Evolutionary conservation across 2,888 invertebrate genomes (phyloP).

Genomic region (Lampropteryx suffumata): DNA sequence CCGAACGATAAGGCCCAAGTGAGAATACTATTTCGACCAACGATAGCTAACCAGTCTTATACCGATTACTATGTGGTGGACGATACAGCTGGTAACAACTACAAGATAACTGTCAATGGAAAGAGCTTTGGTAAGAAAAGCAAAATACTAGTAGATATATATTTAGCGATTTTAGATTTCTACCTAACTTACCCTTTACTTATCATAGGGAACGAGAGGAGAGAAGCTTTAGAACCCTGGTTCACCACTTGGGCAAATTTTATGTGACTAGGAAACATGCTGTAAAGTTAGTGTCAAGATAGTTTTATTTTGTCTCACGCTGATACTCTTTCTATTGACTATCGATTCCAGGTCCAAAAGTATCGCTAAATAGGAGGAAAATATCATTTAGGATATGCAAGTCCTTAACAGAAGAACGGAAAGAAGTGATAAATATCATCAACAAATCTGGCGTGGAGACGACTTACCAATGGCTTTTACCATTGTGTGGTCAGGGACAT

Average conservation of each 20-base stretch:
- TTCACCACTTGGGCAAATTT: too few relatives aligned
- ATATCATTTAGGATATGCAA: conserved; percentile 62
- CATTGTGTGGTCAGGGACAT: conserved; percentile 61
- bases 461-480: conserved; percentile 75
- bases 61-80: conserved; percentile 72
- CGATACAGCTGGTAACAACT: conserved; percentile 58
- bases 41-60: conserved; percentile 61
- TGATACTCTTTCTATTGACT: not conserved
- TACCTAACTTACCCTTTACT: too few relatives aligned
- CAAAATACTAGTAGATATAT: too few relatives aligned
- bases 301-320: too few relatives aligned
- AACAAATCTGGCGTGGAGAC: conserved; percentile 68
- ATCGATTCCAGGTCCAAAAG: conserved; percentile 57
- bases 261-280: too few relatives aligned
- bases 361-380: conserved; percentile 55
- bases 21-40: conserved; percentile 59
- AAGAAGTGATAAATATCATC: conserved; percentile 55
- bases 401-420: conserved; percentile 59
- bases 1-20: conserved; percentile 54
- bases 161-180: too few relatives aligned
- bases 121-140: conserved; percentile 64
- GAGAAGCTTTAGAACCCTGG: too few relatives aligned
- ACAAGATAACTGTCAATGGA: conserved; percentile 64
- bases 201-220: too few relatives aligned
- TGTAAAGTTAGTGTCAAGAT: too few relatives aligned